Conservation (phyloP, 2,888 invertebrate species). For the Sminthurinus aureus region DNA sequence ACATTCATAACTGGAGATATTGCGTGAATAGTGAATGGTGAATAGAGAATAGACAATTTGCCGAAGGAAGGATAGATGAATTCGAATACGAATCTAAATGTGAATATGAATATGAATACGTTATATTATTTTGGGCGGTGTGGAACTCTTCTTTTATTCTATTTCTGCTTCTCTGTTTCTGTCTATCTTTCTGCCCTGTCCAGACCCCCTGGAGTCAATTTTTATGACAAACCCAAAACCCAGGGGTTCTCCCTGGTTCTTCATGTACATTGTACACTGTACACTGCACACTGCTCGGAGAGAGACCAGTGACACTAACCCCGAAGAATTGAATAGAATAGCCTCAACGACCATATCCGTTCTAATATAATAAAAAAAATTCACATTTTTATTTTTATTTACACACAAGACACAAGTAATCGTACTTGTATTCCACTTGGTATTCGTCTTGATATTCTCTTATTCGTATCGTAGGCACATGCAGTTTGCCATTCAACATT, state of each 20-base stretch:
- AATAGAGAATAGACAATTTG: slow-evolving; percentile 44
- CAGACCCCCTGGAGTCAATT: slow-evolving; percentile 59
- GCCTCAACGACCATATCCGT: slow-evolving; percentile 46
- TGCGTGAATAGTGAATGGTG: no score
- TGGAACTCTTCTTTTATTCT: slow-evolving; percentile 22
- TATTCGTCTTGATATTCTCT: no score
- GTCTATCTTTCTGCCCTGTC: not conserved
- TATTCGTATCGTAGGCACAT: no score
- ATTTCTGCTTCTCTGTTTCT: not conserved
- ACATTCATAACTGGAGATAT: slow-evolving; percentile 39
- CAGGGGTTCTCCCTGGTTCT: slow-evolving; percentile 55
- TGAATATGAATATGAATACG: not conserved
- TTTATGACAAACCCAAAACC: slow-evolving; percentile 59
- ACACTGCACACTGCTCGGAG: not conserved
- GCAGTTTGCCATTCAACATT: no score
- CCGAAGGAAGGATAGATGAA: slow-evolving; percentile 29
- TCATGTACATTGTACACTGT: slow-evolving; percentile 46
- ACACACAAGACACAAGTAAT: slow-evolving; percentile 19
- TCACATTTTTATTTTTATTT: slow-evolving; percentile 43
- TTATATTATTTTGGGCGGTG: slow-evolving; percentile 37
- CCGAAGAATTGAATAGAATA: slow-evolving; percentile 35
- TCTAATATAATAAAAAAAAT: slow-evolving; percentile 47
- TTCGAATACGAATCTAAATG: slow-evolving; percentile 9
- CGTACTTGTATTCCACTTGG: no score
- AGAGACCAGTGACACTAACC: slow-evolving; percentile 40